phyloP scores from a whole-genome alignment of 2,888 invertebrate genomes.

The Dynastes maya region DNA sequence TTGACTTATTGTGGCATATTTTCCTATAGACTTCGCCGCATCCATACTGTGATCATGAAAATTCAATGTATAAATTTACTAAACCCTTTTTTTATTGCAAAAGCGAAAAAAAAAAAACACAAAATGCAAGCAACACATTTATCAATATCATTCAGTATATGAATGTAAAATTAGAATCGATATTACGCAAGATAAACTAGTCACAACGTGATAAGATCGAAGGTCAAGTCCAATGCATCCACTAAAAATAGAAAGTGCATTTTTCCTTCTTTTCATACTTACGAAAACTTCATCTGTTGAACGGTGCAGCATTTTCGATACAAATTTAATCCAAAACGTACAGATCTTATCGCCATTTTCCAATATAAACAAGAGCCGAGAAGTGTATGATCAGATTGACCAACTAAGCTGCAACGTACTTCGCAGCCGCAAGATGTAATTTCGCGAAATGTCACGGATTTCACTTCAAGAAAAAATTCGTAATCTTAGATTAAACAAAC shows the following conservation, averaged over 20 bases:
- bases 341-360: not conserved
- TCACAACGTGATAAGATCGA: not conserved
- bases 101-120: not conserved
- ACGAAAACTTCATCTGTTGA: not conserved
- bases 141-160: not conserved
- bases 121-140: not conserved
- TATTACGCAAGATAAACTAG: not conserved
- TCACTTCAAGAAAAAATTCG: too few species aligned
- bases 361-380: not conserved
- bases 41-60: not conserved
- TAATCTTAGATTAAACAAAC: too few species aligned
- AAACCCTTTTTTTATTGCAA: not conserved
- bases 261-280: conserved; percentile 1
- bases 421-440: too few species aligned
- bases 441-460: too few species aligned
- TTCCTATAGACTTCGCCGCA: not conserved
- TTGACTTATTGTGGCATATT: conserved; percentile 31
- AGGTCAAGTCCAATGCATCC: not conserved
- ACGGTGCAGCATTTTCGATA: not conserved
- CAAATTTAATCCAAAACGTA: conserved; percentile 14
- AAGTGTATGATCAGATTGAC: not conserved
- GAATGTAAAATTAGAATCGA: not conserved
- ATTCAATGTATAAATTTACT: not conserved
- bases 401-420: too few species aligned
- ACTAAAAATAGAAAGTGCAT: not conserved